Evolutionary conservation across 2,888 invertebrate species (phyloP), one percentile per base, ranked within the genome.

Genomic region (Amblyteles armatorius): DNA sequence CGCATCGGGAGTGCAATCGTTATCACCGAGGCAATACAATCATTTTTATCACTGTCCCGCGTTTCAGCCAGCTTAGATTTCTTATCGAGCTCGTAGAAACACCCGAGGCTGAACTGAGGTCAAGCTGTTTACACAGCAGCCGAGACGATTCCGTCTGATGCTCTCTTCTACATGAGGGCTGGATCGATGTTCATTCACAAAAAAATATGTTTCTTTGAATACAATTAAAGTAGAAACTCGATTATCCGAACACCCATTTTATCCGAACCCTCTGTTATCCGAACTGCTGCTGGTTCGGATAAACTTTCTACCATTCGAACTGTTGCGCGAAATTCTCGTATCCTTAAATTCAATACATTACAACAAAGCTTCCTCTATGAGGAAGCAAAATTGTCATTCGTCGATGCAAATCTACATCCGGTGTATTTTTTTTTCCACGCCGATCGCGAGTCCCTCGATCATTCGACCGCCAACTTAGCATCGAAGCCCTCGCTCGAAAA

Each of bases 81-180:
- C 71, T 79, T 69, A 79, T 72, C 72, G n/a, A 40, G 22, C 50
- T 65, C n/a, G 40, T n/a, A 40, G 40, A 67, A 67, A 44, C 22
- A 1, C 40, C 29, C 22, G 33, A 65, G 63, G 29, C 60, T 63
- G 33, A 13, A 3, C 50, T 19, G 74, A 76, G 74, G 77, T 77
- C 77, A 40, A 67, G 67, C 36, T 77, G 67, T 67, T 67, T 36
- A 40, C 65, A 63, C 74, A 63, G 19, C 48, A 63, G 50, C 48
- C 48, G 33, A 63, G n/a, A 33, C 26, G n/a, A 40, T 44, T 2
- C 33, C 16, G 11, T 2, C 44, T 2, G 16, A 44, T 26, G 44
- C 44, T 44, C 29, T 44, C 44, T 16, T 44, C n/a, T 36, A n/a
- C 11, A 22, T 0, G 19, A 19, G 11, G n/a, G 19, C 67, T 44